phyloP scores from a whole-genome alignment of 2,113 vertebrate species.

The Chamaea fasciata region DNA sequence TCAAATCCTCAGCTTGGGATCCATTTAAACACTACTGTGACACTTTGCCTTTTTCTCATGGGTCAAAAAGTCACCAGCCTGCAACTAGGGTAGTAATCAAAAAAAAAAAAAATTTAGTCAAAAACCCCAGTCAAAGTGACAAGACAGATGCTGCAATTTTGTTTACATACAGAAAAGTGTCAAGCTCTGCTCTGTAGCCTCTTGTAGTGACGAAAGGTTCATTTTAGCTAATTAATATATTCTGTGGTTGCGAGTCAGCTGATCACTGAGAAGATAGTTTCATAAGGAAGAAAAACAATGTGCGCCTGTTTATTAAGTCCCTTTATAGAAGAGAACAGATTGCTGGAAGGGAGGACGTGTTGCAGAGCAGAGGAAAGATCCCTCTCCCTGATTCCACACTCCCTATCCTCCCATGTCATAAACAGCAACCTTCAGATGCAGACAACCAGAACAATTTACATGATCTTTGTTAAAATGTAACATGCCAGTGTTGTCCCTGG shows the following conservation, averaged over 20 bases:
- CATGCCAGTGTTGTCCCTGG: background rate
- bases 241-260: background rate
- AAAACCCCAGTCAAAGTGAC: background rate
- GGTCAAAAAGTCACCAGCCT: conserved; percentile 4
- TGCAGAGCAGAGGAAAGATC: background rate
- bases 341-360: rapidly evolving
- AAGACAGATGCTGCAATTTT: conserved; percentile 9
- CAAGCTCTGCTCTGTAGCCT: background rate
- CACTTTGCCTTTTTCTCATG: background rate
- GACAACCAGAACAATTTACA: background rate
- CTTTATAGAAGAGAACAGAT: background rate
- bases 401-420: background rate
- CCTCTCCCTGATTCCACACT: background rate
- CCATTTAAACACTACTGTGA: background rate
- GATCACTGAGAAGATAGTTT: background rate
- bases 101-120: background rate
- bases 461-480: background rate
- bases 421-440: background rate
- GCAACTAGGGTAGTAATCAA: background rate
- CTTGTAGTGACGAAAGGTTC: background rate
- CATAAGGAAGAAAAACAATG: background rate
- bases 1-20: conserved; percentile 13
- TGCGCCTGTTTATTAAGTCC: background rate
- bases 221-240: conserved; percentile 16
- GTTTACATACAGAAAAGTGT: conserved; percentile 4